phyloP scores from a whole-genome alignment of 2,113 vertebrate genomes.

The Bostrychus sinensis region DNA sequence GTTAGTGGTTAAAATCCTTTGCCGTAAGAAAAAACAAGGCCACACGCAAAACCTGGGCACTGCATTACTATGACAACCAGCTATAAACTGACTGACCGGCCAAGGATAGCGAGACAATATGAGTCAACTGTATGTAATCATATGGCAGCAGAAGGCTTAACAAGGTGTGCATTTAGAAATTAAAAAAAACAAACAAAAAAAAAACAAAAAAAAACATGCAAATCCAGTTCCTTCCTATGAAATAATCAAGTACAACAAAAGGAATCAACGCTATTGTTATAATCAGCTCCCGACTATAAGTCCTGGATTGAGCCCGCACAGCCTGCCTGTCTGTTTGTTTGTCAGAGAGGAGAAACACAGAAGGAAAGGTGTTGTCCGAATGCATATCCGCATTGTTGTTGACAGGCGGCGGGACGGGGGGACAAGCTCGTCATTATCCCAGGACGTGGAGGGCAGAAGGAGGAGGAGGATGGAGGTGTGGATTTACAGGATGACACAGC shows the following conservation, averaged over 20 bases:
- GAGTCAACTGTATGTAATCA: constrained; percentile 8
- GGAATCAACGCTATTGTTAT: constrained; percentile 59
- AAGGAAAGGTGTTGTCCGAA: constrained; percentile 6
- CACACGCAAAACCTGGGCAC: constrained; percentile 58
- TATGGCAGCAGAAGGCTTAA: constrained; percentile 51
- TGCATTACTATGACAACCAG: constrained; percentile 51
- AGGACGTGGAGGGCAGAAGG: constrained; percentile 46
- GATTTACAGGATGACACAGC: constrained; percentile 97
- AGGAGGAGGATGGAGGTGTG: constrained; percentile 70
- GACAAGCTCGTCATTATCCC: constrained; percentile 58
- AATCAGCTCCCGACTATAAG: constrained; percentile 44
- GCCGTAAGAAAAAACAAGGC: constrained; percentile 59
- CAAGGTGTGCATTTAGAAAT: constrained; percentile 45
- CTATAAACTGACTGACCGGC: constrained; percentile 21
- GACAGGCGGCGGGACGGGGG: constrained; percentile 81
- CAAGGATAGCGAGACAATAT: constrained; percentile 23
- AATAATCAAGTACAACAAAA: constrained; percentile 63
- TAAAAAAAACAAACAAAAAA: constrained; percentile 5
- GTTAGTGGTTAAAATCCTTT: constrained; percentile 61
- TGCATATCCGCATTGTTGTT: constrained; percentile 75
- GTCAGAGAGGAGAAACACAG: neutral
- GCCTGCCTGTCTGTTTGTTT: constrained; percentile 19
- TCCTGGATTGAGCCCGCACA: constrained; percentile 47
- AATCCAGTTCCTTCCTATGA: constrained; percentile 60
- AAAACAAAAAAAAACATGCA: constrained; percentile 35